Percentiles rank a stretch among this genome's conserved stretches.
Evolutionary conservation across 2,888 invertebrate species (phyloP).

Genomic region (Muschampia plurimacula): DNA sequence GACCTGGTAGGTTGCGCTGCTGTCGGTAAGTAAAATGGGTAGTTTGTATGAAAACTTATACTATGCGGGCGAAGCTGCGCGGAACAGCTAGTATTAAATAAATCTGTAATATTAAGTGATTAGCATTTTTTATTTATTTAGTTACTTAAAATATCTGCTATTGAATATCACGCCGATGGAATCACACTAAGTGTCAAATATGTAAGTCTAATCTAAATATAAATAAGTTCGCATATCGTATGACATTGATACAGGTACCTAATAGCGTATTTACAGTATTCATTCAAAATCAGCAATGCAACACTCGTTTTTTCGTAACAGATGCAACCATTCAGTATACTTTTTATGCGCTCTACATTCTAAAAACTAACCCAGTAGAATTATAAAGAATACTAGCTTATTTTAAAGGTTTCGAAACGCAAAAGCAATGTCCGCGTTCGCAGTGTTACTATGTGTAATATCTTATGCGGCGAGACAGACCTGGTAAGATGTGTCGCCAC

Average conservation of each 20-base stretch:
- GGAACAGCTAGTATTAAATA: too few relatives aligned
- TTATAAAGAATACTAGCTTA: not conserved
- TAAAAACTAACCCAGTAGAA: constrained; percentile 18
- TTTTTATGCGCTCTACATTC: constrained; percentile 63
- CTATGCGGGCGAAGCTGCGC: too few relatives aligned
- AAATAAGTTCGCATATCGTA: not conserved
- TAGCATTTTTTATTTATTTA: too few relatives aligned
- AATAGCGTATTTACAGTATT: not conserved
- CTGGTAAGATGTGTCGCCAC: too few relatives aligned
- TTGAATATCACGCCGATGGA: too few relatives aligned
- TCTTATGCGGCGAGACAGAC: not conserved
- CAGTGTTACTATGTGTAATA: not conserved
- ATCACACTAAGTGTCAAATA: too few relatives aligned
- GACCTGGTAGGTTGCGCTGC: too few relatives aligned
- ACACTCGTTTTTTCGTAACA: constrained; percentile 61
- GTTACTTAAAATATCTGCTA: too few relatives aligned
- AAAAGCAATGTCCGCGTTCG: not conserved
- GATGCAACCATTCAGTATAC: constrained; percentile 57
- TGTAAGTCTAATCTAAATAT: too few relatives aligned
- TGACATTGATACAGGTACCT: constrained; percentile 42
- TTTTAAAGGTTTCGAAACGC: not conserved
- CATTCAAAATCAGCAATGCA: constrained; percentile 56
- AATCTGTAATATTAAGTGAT: too few relatives aligned
- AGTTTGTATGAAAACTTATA: too few relatives aligned
- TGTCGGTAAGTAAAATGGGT: too few relatives aligned